Conservation (phyloP, 1,140 invertebrate species). For the Euglossa dilemma region DNA sequence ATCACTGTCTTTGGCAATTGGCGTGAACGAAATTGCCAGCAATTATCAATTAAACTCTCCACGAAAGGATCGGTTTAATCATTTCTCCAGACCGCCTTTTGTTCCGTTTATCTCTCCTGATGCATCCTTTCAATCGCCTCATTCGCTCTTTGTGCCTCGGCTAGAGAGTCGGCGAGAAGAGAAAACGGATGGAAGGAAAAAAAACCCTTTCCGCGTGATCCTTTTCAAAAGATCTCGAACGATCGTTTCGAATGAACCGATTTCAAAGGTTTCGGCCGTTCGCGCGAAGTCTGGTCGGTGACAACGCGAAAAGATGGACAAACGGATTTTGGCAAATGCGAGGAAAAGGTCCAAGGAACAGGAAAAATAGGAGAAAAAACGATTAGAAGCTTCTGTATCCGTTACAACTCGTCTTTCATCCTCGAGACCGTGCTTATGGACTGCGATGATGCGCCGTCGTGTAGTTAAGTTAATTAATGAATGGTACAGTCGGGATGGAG, state of each 20-base stretch:
- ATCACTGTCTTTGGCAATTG: slow-evolving; percentile 64
- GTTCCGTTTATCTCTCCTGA: slow-evolving; percentile 43
- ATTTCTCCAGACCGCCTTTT: slow-evolving; percentile 53
- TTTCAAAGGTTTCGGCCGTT: too few relatives aligned
- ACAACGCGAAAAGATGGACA: background rate
- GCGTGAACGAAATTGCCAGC: slow-evolving; percentile 61
- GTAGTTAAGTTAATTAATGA: slow-evolving; percentile 83
- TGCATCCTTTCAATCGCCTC: slow-evolving; percentile 47
- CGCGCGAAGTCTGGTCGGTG: background rate
- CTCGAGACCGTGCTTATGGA: slow-evolving; percentile 72
- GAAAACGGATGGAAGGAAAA: background rate
- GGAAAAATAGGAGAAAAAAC: slow-evolving; percentile 7
- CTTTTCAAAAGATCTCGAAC: background rate
- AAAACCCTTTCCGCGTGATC: background rate
- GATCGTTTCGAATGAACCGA: background rate
- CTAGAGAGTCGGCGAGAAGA: background rate
- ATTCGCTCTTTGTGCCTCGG: slow-evolving; percentile 8
- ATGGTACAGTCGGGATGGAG: slow-evolving; percentile 80
- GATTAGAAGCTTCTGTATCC: slow-evolving; percentile 67
- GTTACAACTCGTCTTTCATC: slow-evolving; percentile 71
- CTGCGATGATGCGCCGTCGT: slow-evolving; percentile 76
- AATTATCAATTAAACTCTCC: slow-evolving; percentile 66
- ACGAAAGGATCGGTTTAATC: slow-evolving; percentile 56
- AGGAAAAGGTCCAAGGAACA: too few relatives aligned
- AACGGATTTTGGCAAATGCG: background rate